Conservation (phyloP, 2,797 vertebrate genomes). For the Melanogrammus aeglefinus region DNA sequence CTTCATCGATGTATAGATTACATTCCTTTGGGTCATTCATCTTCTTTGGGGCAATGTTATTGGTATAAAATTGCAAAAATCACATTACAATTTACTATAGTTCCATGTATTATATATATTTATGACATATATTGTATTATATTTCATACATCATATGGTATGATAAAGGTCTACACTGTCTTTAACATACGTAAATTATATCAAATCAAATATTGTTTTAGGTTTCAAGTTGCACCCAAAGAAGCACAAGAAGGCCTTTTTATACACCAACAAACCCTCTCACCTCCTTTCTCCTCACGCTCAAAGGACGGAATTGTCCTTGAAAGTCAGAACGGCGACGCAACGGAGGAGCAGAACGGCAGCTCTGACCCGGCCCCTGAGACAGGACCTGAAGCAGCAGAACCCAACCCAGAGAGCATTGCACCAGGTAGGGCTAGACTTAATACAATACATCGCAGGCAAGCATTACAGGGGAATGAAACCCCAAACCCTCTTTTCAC, state of each 20-base stretch:
- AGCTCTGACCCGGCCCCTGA: conserved; percentile 62
- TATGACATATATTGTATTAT: background rate
- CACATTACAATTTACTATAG: too few relatives aligned
- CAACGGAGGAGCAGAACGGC: conserved; percentile 54
- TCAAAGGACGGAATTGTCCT: conserved; percentile 52
- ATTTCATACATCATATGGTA: background rate
- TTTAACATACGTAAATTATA: background rate
- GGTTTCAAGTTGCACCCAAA: background rate
- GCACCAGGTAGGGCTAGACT: conserved; percentile 81
- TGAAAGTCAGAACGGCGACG: conserved; percentile 59
- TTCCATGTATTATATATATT: background rate
- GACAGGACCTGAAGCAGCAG: conserved; percentile 73
- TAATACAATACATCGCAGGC: background rate
- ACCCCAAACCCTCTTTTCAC: background rate
- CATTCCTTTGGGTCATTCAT: background rate
- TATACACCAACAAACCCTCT: background rate
- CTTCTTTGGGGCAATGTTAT: background rate
- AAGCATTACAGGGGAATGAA: background rate
- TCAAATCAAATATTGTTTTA: background rate
- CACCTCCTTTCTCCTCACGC: conserved; percentile 16
- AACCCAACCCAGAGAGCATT: conserved; percentile 81
- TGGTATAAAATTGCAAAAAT: background rate
- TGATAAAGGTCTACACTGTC: background rate
- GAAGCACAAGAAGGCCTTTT: background rate
- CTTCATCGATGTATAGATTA: too few relatives aligned